Percentiles rank a stretch among this genome's conserved stretches.
These are phyloP conservation scores for Chaenodraco wilsoni DNA, from an alignment of 2,797 vertebrate species.

Conservation along the genomic window DNA sequence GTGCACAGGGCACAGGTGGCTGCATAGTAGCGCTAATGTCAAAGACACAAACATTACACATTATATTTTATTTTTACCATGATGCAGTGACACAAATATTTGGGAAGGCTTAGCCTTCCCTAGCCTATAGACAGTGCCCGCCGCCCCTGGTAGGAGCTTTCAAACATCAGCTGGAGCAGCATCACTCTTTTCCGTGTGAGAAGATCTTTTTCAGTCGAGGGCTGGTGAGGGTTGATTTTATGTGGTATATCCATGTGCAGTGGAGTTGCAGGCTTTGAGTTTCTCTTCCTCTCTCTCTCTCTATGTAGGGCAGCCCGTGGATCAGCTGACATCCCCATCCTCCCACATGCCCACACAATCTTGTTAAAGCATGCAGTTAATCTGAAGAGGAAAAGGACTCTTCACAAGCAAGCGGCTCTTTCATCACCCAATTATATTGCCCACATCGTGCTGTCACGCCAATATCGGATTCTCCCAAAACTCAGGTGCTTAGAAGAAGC, in stretches of 20 bases:
- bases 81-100: too few relatives aligned
- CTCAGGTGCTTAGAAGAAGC: constrained; percentile 48
- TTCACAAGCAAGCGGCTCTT: constrained; percentile 71
- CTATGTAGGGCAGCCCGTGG: constrained; percentile 84
- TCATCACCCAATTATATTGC: constrained; percentile 75
- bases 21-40: too few relatives aligned
- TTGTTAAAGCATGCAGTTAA: constrained; percentile 85
- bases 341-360: constrained; percentile 84
- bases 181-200: constrained; percentile 24
- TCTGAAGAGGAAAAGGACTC: constrained; percentile 79
- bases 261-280: constrained; percentile 60
- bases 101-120: too few relatives aligned
- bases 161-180: constrained; percentile 39
- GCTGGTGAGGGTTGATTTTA: constrained; percentile 24
- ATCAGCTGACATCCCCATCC: constrained; percentile 85
- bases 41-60: too few relatives aligned
- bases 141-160: not conserved
- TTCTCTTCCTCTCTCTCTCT: constrained; percentile 61
- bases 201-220: constrained; percentile 39
- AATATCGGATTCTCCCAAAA: constrained; percentile 56
- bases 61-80: too few relatives aligned
- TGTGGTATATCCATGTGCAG: constrained; percentile 42
- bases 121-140: too few relatives aligned
- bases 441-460: constrained; percentile 57
- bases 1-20: too few relatives aligned